Base-by-base conservation (phyloP, 2,113 vertebrate species). In the Taurulus bubalis region DNA sequence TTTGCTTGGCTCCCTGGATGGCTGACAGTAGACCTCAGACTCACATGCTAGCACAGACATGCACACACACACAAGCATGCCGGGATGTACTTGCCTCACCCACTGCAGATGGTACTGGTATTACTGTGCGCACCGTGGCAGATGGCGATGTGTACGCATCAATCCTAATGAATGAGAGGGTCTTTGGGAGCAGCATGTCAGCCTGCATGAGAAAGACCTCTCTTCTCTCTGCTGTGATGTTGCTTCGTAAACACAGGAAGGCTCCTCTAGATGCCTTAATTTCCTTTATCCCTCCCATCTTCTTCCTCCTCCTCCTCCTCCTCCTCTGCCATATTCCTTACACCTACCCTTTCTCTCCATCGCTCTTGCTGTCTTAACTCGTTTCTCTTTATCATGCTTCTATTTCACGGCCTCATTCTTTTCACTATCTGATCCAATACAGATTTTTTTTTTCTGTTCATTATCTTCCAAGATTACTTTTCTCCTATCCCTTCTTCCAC, bases 11-110 rank as follows among this genome's bases (percentile, higher is more conserved):
- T 89, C 79, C 78, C 75, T 88, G 81, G 78, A 82, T 84, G 85
- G 85, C 83, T 91, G 88, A 87, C 87, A 89, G 89, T 84, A 87
- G 80, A 89, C 84, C 65, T 87, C 85, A 84, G 71, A 85, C 72
- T 83, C 77, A 79, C 55, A 73, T 65, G 82, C 58, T 22, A 40
- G 67, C 63, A 22, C 69, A 82, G 68, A 85, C 85, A 84, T 51
- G 74, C 79, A 75, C 36, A 86, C 64, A 76, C 60, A 77, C 73
- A 77, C 55, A 58, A 30, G 45, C 75, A 66, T 63, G 74, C 30
- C 74, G 20, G 86, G 76, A 71, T 53, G 34, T 51, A 87, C 45
- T 60, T 55, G 68, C 72, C 69, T 85, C 78, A 71, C 73, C 65
- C 83, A 81, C 62, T 80, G 71, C 89, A 91, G 86, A 91, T 90